These are phyloP conservation scores for Arvicanthis niloticus DNA, from an alignment of 2,113 vertebrate genomes.

Conservation along the genomic window DNA sequence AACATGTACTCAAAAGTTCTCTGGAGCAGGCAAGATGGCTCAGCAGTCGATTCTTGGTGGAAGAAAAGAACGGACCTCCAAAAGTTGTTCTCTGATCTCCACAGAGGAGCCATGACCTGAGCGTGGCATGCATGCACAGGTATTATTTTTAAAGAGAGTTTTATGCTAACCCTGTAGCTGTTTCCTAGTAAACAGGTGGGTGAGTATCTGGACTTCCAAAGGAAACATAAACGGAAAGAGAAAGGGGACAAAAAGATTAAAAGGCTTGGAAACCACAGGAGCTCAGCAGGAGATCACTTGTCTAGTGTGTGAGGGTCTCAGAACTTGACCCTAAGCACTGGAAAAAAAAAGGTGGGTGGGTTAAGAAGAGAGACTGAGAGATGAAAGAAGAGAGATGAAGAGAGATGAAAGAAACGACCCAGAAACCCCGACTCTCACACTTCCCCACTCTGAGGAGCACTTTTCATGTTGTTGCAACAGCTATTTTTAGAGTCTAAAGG, in stretches of 20 bases:
- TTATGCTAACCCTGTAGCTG: background rate
- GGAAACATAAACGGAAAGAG: background rate
- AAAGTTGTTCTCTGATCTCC: background rate
- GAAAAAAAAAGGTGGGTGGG: no score
- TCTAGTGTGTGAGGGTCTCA: background rate
- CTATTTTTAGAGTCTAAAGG: slow-evolving; percentile 63
- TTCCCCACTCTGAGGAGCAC: background rate
- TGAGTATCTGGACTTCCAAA: background rate
- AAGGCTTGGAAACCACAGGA: background rate
- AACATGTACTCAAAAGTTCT: background rate
- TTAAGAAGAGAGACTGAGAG: background rate
- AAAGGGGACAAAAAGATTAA: background rate
- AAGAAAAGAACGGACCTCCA: background rate
- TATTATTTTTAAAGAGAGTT: background rate
- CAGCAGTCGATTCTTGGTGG: background rate
- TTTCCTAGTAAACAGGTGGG: background rate
- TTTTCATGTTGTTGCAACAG: slow-evolving; percentile 25
- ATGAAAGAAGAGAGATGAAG: slow-evolving; percentile 1
- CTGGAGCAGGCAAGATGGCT: background rate
- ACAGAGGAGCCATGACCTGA: background rate
- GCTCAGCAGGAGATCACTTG: background rate
- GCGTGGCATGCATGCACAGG: background rate
- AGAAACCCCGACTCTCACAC: background rate
- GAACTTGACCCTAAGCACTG: no score
- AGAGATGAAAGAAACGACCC: background rate